A percentile compares a stretch with the other conserved stretches of the same genome.
Conservation (phyloP, 2,113 vertebrate genomes). For the Rostratula benghalensis region DNA sequence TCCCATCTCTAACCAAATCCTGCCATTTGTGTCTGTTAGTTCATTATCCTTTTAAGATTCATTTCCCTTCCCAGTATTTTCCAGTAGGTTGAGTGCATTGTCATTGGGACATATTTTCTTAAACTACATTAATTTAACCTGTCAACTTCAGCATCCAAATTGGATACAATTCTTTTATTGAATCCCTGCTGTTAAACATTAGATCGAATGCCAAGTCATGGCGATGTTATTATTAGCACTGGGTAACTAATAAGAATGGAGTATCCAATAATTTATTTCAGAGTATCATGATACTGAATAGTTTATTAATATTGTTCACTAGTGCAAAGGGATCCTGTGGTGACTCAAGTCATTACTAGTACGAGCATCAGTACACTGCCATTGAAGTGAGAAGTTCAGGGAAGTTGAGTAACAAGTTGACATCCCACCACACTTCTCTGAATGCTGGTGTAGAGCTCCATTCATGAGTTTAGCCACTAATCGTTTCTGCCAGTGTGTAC, state of each 20-base stretch:
- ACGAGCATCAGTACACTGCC: not conserved
- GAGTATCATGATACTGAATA: not conserved
- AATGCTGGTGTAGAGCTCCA: not conserved
- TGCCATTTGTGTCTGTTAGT: not conserved
- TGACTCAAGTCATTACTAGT: not conserved
- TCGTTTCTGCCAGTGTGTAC: not conserved
- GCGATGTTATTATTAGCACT: not conserved
- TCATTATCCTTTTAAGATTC: not conserved
- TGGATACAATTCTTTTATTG: slow-evolving; percentile 1
- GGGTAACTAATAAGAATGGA: not conserved
- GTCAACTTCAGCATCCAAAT: not conserved
- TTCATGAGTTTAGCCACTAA: not conserved
- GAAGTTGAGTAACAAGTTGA: not conserved
- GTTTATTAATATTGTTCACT: not conserved
- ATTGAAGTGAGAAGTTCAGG: not conserved
- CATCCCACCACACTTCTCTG: not conserved
- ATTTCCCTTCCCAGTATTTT: not conserved
- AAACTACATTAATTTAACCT: not conserved
- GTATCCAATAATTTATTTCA: not conserved
- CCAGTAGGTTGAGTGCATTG: not conserved
- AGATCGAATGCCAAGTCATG: not conserved
- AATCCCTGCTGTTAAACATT: not conserved
- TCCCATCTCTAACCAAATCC: not conserved
- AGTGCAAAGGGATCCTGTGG: not conserved
- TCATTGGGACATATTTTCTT: not conserved